Conservation (phyloP, 2,888 invertebrate species). For the Ennomos quercinarius region DNA sequence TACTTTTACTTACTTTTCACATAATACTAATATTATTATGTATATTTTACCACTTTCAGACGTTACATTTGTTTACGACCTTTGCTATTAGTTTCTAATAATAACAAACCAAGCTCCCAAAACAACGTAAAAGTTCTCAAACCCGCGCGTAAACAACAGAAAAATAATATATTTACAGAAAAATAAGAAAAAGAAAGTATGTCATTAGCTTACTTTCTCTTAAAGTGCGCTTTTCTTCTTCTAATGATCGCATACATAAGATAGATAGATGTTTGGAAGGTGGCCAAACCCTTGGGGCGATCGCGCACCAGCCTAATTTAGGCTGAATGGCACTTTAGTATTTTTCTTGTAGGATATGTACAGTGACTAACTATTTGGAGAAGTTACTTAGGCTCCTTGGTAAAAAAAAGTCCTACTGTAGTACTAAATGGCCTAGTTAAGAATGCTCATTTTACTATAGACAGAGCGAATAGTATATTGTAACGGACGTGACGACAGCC, state of each 20-base stretch:
- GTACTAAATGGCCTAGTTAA: too few species aligned
- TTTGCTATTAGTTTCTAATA: neutral
- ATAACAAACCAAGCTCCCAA: neutral
- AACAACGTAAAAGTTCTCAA: slow-evolving; percentile 4
- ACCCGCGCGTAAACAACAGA: slow-evolving; percentile 5
- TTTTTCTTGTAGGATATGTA: too few species aligned
- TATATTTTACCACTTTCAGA: too few species aligned
- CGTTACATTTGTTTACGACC: too few species aligned
- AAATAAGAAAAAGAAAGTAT: slow-evolving; percentile 19
- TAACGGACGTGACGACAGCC: too few species aligned
- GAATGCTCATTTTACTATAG: too few species aligned
- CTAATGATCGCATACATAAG: slow-evolving; percentile 32
- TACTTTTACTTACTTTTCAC: too few species aligned
- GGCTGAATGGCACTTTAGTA: slow-evolving; percentile 44
- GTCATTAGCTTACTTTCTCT: slow-evolving; percentile 23
- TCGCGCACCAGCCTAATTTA: slow-evolving; percentile 42
- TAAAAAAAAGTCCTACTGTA: too few species aligned
- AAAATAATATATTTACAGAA: slow-evolving; percentile 21
- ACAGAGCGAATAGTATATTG: too few species aligned
- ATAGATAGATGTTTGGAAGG: slow-evolving; percentile 41
- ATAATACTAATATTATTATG: too few species aligned
- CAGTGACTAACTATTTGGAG: too few species aligned
- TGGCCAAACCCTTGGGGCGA: slow-evolving; percentile 40
- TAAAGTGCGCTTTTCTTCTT: slow-evolving; percentile 19
- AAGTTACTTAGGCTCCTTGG: too few species aligned